phyloP scores from a whole-genome alignment of 1,140 invertebrate species.

The Cotesia typhae region DNA sequence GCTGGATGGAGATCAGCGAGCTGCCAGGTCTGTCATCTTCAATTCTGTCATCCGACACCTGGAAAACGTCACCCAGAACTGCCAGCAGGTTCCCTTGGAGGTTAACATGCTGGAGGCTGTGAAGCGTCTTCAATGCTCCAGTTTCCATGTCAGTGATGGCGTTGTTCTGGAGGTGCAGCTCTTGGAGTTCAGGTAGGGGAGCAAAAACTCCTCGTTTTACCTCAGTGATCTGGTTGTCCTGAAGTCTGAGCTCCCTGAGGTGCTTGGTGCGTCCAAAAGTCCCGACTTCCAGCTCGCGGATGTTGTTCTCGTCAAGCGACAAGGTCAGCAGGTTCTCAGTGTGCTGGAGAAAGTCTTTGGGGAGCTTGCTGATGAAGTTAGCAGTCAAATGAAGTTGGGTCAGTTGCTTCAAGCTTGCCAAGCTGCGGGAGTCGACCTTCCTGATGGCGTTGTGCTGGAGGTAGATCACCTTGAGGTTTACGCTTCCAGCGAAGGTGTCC shows the following conservation, averaged over 20 bases:
- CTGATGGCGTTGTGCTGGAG: constrained; percentile 87
- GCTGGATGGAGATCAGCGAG: constrained; percentile 84
- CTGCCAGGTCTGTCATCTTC: constrained; percentile 54
- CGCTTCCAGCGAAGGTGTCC: constrained; percentile 82
- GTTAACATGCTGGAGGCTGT: constrained; percentile 87
- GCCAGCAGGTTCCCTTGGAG: constrained; percentile 84
- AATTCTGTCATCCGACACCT: constrained; percentile 58
- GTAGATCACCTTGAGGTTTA: constrained; percentile 82
- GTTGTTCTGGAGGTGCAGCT: constrained; percentile 90
- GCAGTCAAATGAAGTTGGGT: constrained; percentile 85
- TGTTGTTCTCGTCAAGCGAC: constrained; percentile 90
- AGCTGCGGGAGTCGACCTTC: constrained; percentile 76
- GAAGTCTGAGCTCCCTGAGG: constrained; percentile 83
- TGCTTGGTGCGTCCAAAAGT: constrained; percentile 79
- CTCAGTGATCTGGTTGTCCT: constrained; percentile 82
- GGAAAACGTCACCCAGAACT: constrained; percentile 83
- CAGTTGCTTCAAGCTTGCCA: constrained; percentile 77
- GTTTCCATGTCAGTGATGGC: constrained; percentile 81
- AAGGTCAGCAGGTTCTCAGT: constrained; percentile 81
- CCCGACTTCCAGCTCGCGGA: constrained; percentile 80
- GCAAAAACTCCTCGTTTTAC: constrained; percentile 83
- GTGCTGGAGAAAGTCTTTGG: constrained; percentile 76
- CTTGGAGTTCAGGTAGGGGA: constrained; percentile 79
- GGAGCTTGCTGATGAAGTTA: constrained; percentile 84
- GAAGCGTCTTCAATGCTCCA: constrained; percentile 82